These are phyloP conservation scores for Caenorhabditis virilis DNA, from an alignment of 2,888 invertebrate genomes.

Conservation along the genomic window DNA sequence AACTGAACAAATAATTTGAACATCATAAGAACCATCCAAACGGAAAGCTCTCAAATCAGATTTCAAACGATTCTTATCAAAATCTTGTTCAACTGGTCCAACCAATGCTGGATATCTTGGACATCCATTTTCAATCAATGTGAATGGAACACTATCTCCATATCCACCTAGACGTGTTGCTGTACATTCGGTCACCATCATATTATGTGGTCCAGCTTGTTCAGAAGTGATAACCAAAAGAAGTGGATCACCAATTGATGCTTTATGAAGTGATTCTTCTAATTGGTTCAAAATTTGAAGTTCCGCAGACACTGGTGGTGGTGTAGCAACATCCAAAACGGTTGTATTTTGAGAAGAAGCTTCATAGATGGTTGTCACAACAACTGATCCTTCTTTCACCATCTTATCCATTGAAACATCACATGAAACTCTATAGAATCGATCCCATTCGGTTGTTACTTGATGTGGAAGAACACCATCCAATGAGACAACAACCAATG, in stretches of 20 bases:
- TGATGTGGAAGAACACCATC: slow-evolving; percentile 69
- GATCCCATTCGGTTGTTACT: slow-evolving; percentile 69
- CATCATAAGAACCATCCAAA: slow-evolving; percentile 68
- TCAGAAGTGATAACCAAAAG: slow-evolving; percentile 64
- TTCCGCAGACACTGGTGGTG: slow-evolving; percentile 68
- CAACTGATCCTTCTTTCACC: slow-evolving; percentile 68
- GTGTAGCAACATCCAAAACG: slow-evolving; percentile 66
- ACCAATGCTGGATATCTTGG: slow-evolving; percentile 68
- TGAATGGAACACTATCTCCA: slow-evolving; percentile 68
- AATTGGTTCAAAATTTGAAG: slow-evolving; percentile 65
- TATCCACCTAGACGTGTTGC: slow-evolving; percentile 68
- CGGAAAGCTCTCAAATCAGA: slow-evolving; percentile 68
- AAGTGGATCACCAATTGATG: slow-evolving; percentile 68
- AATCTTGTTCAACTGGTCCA: slow-evolving; percentile 68
- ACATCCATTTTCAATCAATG: slow-evolving; percentile 68
- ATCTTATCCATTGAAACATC: slow-evolving; percentile 69
- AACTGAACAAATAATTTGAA: slow-evolving; percentile 68
- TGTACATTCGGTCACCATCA: slow-evolving; percentile 69
- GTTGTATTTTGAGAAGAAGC: slow-evolving; percentile 61
- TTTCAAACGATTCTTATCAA: slow-evolving; percentile 67
- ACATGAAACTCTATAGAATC: slow-evolving; percentile 68
- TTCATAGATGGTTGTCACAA: slow-evolving; percentile 69
- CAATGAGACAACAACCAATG: slow-evolving; percentile 68
- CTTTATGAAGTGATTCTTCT: slow-evolving; percentile 64
- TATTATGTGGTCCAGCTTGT: slow-evolving; percentile 69